A percentile compares a stretch with the other conserved stretches of the same genome.
Evolutionary conservation across 2,888 invertebrate genomes (phyloP).

Genomic region (Elysia crispata): DNA sequence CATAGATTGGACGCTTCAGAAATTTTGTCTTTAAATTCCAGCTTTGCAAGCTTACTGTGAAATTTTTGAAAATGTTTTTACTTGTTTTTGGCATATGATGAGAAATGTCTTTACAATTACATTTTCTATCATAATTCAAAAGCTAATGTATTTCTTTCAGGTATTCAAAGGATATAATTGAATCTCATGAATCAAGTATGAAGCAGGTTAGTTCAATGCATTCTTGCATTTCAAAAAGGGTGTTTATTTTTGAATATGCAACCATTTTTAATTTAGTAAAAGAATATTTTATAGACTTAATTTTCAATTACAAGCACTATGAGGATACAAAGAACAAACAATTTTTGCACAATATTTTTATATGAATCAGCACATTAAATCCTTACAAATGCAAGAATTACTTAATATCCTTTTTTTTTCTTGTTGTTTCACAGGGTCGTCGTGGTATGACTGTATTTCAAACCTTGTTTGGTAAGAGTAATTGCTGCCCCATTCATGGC

Average conservation of each 20-base stretch:
- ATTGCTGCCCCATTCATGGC: background rate
- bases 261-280: background rate
- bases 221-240: background rate
- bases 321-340: no score
- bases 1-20: no score
- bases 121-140: no score
- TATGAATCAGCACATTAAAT: no score
- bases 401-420: background rate
- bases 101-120: no score
- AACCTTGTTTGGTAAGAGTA: slow-evolving; percentile 42
- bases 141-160: slow-evolving; percentile 14
- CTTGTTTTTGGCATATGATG: no score
- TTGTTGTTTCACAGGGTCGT: slow-evolving; percentile 21
- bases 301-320: background rate
- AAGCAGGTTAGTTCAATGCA: slow-evolving; percentile 32
- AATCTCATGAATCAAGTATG: slow-evolving; percentile 20
- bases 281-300: background rate
- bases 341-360: no score
- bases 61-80: no score
- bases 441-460: slow-evolving; percentile 46
- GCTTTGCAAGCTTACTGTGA: no score
- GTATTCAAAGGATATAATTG: slow-evolving; percentile 36
- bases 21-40: no score
- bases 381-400: no score
- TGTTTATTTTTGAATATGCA: background rate